Percentiles rank a stretch among this genome's conserved stretches.
These are phyloP conservation scores for Drosophila bunnanda DNA, from an alignment of 2,888 invertebrate species.

Conservation along the genomic window DNA sequence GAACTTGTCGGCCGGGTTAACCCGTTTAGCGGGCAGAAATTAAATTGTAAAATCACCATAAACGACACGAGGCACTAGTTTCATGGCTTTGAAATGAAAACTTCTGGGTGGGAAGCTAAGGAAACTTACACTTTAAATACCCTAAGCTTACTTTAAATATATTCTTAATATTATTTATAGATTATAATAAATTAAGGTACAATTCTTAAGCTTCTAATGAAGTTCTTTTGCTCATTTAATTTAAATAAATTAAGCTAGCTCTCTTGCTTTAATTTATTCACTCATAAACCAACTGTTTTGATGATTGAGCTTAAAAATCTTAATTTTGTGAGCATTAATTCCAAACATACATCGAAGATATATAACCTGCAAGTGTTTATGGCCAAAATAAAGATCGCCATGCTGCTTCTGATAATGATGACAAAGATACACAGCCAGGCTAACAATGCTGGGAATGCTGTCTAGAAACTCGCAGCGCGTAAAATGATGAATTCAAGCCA, in stretches of 20 bases:
- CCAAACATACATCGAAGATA: too few species aligned
- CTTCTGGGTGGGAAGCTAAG: background rate
- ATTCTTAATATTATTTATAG: too few species aligned
- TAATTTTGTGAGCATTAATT: slow-evolving; percentile 15
- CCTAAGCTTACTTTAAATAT: background rate
- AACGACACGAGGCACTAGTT: slow-evolving; percentile 24
- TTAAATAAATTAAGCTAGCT: background rate
- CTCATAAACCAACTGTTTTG: background rate
- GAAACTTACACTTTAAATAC: background rate
- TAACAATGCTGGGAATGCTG: slow-evolving; percentile 74
- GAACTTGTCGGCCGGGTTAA: slow-evolving; percentile 40
- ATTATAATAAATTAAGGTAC: too few species aligned
- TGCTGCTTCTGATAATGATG: slow-evolving; percentile 1
- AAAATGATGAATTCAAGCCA: slow-evolving; percentile 64
- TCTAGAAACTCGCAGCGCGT: slow-evolving; percentile 67
- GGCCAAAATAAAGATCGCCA: background rate
- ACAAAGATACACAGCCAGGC: slow-evolving; percentile 25
- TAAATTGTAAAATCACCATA: slow-evolving; percentile 29
- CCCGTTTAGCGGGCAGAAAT: slow-evolving; percentile 31
- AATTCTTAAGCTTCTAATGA: too few species aligned
- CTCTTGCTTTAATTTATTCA: background rate
- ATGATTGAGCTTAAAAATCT: background rate
- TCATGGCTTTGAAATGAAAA: slow-evolving; percentile 10
- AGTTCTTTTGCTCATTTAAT: too few species aligned
- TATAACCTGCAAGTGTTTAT: slow-evolving; percentile 9